phyloP scores from a whole-genome alignment of 2,888 invertebrate species.

The Agrochola lychnidis region DNA sequence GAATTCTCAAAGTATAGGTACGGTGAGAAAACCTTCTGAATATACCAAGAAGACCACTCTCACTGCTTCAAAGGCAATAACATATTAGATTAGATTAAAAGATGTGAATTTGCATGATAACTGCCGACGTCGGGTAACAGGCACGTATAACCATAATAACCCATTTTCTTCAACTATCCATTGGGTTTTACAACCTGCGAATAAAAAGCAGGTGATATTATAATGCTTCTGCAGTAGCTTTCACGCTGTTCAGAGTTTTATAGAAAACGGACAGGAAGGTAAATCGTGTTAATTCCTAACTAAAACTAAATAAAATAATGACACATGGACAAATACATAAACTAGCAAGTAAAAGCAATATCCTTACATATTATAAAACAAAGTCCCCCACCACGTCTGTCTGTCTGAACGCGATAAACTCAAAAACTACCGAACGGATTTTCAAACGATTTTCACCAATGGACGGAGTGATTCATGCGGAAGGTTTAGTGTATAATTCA shows the following conservation, averaged over 20 bases:
- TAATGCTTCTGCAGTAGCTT: constrained; percentile 6
- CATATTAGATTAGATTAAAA: constrained; percentile 29
- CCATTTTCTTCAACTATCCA: constrained; percentile 48
- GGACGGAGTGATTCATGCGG: no score
- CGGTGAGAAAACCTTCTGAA: background rate
- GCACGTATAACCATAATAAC: constrained; percentile 41
- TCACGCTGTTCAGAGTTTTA: background rate
- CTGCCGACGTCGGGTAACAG: constrained; percentile 15
- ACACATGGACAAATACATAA: no score
- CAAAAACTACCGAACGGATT: no score
- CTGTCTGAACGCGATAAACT: no score
- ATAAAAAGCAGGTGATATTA: constrained; percentile 32
- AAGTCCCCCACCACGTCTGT: no score
- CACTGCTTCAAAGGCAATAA: background rate
- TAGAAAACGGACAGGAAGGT: background rate
- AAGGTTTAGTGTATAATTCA: no score
- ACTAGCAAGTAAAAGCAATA: background rate
- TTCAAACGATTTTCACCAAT: no score
- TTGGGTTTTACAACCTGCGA: constrained; percentile 36
- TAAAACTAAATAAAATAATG: background rate
- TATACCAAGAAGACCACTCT: background rate
- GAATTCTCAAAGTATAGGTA: background rate
- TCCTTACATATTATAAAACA: no score
- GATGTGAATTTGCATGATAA: constrained; percentile 43
- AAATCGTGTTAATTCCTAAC: background rate